Percentiles rank a stretch among this genome's conserved stretches.
Conservation (phyloP, 2,113 vertebrate species). For the Sclerurus mexicanus region DNA sequence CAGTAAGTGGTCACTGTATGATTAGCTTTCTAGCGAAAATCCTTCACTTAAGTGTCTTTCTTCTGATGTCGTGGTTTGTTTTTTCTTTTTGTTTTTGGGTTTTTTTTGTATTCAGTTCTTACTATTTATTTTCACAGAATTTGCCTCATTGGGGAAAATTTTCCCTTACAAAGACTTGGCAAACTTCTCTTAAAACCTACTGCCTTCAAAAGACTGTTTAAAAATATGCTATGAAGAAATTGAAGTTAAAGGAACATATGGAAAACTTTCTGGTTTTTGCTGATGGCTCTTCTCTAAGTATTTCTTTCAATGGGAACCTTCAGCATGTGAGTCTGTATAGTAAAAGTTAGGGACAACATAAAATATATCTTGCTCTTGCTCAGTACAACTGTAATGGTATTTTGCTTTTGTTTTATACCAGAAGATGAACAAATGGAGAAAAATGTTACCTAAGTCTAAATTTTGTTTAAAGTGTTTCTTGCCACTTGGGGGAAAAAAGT, state of each 20-base stretch:
- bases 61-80: background rate
- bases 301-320: background rate
- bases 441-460: background rate
- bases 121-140: background rate
- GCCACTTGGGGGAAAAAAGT: background rate
- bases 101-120: background rate
- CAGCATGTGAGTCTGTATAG: background rate
- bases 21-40: background rate
- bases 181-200: background rate
- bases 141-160: background rate
- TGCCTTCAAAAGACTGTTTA: background rate
- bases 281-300: background rate
- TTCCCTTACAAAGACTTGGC: background rate
- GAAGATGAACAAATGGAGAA: background rate
- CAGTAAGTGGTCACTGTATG: background rate
- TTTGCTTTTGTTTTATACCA: background rate
- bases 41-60: background rate
- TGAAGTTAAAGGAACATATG: background rate
- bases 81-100: background rate
- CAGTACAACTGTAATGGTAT: background rate
- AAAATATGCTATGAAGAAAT: background rate
- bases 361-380: background rate
- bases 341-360: background rate
- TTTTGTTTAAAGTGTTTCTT: background rate
- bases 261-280: background rate